Evolutionary conservation across 2,888 invertebrate genomes (phyloP), one percentile per base, ranked within the genome.

Genomic region (Eupithecia dodoneata): DNA sequence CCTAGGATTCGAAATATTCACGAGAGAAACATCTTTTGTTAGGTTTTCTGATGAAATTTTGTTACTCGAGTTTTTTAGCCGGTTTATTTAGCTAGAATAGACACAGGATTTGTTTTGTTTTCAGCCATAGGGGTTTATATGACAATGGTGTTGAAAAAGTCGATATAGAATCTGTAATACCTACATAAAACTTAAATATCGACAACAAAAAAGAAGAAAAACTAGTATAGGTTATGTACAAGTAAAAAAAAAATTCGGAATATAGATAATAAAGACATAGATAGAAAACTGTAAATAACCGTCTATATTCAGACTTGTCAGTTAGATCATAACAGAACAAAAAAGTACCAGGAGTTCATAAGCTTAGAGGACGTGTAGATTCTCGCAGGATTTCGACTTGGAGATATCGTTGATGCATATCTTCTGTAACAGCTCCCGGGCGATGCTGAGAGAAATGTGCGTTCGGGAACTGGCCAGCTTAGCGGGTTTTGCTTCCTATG

Each of bases 301-400:
- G 52, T 52, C 52, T 15, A 18, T 12, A 12, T 63, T 63, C 30
- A 63, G 63, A 63, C 63, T 4, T 4, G 10, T 63, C 18, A 7
- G 6, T 45, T 45, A 45, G 18, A 15, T 0, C 45, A n/a, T 45
- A 47, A 18, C 12, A 70, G 3, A 18, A 47, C 12, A 47, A 18
- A 47, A 73, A 85, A 81, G 80, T 86, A 87, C 86, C 82, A 87
- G 86, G 85, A 76, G 44, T 47, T 3, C 82, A 88, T 80, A 85
- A 81, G 75, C 80, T 93, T 93, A 98, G 83, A 98, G 96, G 82
- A 98, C 98, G 89, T 98, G 98, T 79, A 98, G 95, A 92, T 98
- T 98, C 91, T 98, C 98, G 92, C 98, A 98, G 79, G 97, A 97
- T 90, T 98, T 98, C 13, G 98, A 97, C 92, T 98, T 98, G 79